Percentiles rank a stretch among this genome's conserved stretches.
phyloP scores from a whole-genome alignment of 2,888 invertebrate species.

The Ormyrus nitidulus region DNA sequence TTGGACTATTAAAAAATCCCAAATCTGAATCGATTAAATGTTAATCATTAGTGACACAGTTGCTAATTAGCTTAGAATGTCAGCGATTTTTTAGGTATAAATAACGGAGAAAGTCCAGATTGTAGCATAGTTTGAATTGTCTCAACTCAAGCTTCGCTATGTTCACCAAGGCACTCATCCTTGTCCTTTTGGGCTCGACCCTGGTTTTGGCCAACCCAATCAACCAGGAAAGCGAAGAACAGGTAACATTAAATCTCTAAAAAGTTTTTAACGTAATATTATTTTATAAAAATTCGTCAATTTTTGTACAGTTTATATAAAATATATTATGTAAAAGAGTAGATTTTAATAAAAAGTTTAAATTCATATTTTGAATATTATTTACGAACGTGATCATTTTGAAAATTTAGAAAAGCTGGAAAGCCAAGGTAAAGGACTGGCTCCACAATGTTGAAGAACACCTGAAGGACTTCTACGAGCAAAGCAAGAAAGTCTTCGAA shows the following conservation, averaged over 20 bases:
- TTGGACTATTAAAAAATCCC: no score
- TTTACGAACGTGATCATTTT: not conserved
- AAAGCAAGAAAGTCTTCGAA: not conserved
- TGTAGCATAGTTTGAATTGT: not conserved
- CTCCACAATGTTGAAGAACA: not conserved
- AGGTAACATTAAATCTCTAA: slow-evolving; percentile 3
- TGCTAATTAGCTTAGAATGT: no score
- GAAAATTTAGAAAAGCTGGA: not conserved
- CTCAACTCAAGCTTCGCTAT: slow-evolving; percentile 6
- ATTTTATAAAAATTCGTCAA: not conserved
- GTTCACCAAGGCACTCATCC: slow-evolving; percentile 13
- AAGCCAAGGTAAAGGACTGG: not conserved
- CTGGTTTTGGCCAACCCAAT: slow-evolving; percentile 11
- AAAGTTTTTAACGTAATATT: not conserved
- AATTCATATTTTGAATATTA: not conserved
- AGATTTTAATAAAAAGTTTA: not conserved
- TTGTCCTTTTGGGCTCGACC: not conserved
- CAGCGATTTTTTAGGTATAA: no score
- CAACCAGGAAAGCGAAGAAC: not conserved
- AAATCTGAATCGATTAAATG: no score
- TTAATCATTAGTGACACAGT: no score
- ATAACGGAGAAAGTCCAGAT: no score
- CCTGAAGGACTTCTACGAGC: not conserved
- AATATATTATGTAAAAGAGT: not conserved
- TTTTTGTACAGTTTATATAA: not conserved